Conservation (phyloP, 2,797 vertebrate species). For the Leptatherina wallacei region DNA sequence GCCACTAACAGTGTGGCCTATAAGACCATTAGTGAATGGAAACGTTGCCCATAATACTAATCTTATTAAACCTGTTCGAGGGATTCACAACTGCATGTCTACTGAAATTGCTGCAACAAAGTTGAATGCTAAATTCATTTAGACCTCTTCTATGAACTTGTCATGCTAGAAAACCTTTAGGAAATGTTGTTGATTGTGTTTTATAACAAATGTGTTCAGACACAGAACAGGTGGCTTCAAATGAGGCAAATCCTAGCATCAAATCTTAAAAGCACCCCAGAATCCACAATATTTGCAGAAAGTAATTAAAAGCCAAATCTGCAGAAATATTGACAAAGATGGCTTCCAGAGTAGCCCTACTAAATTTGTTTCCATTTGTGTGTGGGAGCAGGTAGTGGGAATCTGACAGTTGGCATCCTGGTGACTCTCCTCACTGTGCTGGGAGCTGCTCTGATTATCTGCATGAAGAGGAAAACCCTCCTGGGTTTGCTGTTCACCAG, state of each 20-base stretch:
- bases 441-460: conserved; percentile 83
- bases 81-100: not conserved
- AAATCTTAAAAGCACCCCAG: conserved; percentile 2
- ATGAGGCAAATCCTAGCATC: conserved; percentile 3
- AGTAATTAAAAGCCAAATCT: not conserved
- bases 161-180: not conserved
- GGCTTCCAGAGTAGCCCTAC: not conserved
- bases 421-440: conserved; percentile 86
- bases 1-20: too few species aligned
- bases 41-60: not conserved
- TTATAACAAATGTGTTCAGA: not conserved
- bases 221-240: not conserved
- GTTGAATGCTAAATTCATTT: not conserved
- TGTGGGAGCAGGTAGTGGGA: conserved; percentile 82
- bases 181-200: not conserved
- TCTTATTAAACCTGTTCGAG: not conserved
- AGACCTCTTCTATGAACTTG: not conserved
- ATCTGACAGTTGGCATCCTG: conserved; percentile 85
- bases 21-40: not conserved
- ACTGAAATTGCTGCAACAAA: not conserved
- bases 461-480: conserved; percentile 90
- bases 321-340: not conserved
- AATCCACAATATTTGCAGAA: not conserved
- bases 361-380: conserved; percentile 18
- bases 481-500: conserved; percentile 85